Evolutionary conservation across 2,797 vertebrate species (phyloP).

Genomic region (Chelon labrosus): DNA sequence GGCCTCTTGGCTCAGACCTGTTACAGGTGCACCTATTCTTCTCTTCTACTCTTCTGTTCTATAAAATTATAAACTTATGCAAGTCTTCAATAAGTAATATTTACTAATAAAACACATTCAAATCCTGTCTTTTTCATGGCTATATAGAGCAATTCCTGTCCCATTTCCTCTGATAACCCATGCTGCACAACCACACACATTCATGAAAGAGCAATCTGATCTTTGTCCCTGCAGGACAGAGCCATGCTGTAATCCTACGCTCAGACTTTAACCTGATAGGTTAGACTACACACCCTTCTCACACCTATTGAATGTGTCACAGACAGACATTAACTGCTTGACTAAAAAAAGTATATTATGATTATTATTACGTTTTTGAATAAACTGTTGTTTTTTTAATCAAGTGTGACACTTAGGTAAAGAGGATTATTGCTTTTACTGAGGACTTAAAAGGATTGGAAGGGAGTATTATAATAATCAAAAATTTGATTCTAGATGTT

Average conservation of each 20-base stretch:
- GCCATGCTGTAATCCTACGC: slow-evolving; percentile 73
- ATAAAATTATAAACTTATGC: neutral
- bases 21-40: neutral
- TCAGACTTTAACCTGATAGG: slow-evolving; percentile 65
- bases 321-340: too few species aligned
- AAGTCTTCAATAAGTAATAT: too few species aligned
- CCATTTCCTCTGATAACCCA: slow-evolving; percentile 42
- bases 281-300: slow-evolving; percentile 61
- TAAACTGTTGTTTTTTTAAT: too few species aligned
- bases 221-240: slow-evolving; percentile 75
- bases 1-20: too few species aligned
- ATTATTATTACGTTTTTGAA: too few species aligned
- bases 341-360: too few species aligned
- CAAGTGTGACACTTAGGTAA: too few species aligned
- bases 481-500: too few species aligned
- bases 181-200: slow-evolving; percentile 47
- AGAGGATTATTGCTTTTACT: too few species aligned
- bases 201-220: slow-evolving; percentile 71
- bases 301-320: slow-evolving; percentile 37
- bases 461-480: too few species aligned
- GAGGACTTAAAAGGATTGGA: too few species aligned
- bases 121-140: neutral
- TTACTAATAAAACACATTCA: neutral
- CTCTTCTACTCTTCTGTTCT: neutral
- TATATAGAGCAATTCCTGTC: slow-evolving; percentile 25